Evolutionary conservation across 2,113 vertebrate genomes (phyloP), one percentile per base, ranked within the genome.

Genomic region (Vombatus ursinus): DNA sequence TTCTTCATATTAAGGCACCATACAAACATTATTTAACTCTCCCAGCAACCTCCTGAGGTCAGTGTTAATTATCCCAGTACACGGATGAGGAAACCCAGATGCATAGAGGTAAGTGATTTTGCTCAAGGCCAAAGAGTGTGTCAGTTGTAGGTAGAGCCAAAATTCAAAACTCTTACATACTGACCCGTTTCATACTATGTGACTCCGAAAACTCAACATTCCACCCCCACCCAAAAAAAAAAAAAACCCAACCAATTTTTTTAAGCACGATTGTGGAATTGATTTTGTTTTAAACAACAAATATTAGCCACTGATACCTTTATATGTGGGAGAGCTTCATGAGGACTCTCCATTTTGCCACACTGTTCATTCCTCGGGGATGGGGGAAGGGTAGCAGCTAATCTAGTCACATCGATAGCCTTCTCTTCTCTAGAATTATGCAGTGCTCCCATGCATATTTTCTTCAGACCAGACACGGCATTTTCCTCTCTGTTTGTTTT

Each of bases 31-130:
- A 44, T 52, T 92, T 50, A n/a, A 61, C 92, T 91, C 50, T 84
- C 91, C 48, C 68, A 95, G 92, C 12, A 54, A 23, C 44, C 52
- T 68, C 57, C 12, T 9, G 10, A 93, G 89, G 68, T 8, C n/a
- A 19, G n/a, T 96, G 3, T 94, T 84, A 50, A n/a, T 94, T 61
- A 44, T 90, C 92, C 53, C 22, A 14, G 92, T 51, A 93, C 26
- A n/a, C 61, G 44, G 50, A 95, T 94, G 61, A 92, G 93, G 91
- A 96, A 96, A 53, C 90, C 68, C 52, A 96, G 61, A 93, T 90
- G 53, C 44, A 57, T 28, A 53, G 48, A 89, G 50, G 54, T 61
- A 52, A 89, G 61, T 57, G 37, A 92, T 54, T 51, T 93, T 95
- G 90, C 52, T 92, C 19, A 92, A 68, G 50, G 57, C 50, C 92